Evolutionary conservation across 2,888 invertebrate genomes (phyloP), one percentile per base, ranked within the genome.

Genomic region (Pollenia amentaria): DNA sequence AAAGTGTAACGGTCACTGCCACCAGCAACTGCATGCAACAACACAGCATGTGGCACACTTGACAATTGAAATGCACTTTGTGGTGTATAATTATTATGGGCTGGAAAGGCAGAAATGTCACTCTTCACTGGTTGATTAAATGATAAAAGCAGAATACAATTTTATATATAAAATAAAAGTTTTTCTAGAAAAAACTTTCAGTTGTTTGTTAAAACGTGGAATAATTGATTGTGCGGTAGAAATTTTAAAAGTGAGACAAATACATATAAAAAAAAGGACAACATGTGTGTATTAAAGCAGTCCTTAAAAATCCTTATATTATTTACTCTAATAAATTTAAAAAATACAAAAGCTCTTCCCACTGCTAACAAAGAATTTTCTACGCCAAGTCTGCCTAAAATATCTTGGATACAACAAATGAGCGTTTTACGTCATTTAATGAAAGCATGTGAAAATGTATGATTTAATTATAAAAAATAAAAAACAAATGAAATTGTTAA

Each of bases 391-490:
- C 1, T 38, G 8, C 7, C 44, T 18, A 57, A 77, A 64, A 72
- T 78, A 51, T 73, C 84, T 21, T 77, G 87, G 80, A 65, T 84
- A 73, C 76, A 87, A 77, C 80, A 84, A 73, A 73, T 87, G 77
- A 38, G 48, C 2, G 29, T 38, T 62, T 60, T 87, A 44, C 84
- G 80, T 38, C 76, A 87, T 21, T 69, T 84, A 1, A 44, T 87
- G 38, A 81, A 84, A 81, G 62, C 77, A 55, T 87, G 87, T 77
- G 80, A 87, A 87, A 87, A 69, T 84, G 87, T 87, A 85, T 42
- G 77, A 72, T 4, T 1, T 40, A 44, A 51, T 6, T 1, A 62
- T 9, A 8, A 64, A 29, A 51, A 60, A 83, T 16, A 16, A 44
- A 46, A 21, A 11, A 12, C 21, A 77, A 53, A 14, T 51, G 11